phyloP scores from a whole-genome alignment of 2,113 vertebrate genomes.

The Halichoeres trimaculatus region DNA sequence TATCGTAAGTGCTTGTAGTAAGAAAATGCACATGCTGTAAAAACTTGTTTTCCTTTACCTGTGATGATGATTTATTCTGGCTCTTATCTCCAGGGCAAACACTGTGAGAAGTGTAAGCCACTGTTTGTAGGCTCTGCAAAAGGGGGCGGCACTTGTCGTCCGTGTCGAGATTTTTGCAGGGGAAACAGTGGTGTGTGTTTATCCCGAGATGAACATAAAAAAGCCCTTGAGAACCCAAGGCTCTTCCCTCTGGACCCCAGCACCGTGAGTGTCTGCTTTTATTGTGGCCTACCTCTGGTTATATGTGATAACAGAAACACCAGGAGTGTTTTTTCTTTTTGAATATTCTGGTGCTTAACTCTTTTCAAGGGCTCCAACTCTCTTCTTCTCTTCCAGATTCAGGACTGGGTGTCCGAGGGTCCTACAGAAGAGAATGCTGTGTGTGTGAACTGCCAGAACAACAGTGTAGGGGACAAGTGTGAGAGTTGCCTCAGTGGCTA shows the following conservation, averaged over 20 bases:
- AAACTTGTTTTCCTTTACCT: background rate
- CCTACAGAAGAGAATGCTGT: constrained; percentile 89
- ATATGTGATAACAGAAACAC: background rate
- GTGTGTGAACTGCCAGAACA: constrained; percentile 93
- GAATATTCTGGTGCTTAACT: background rate
- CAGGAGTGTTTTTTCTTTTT: background rate
- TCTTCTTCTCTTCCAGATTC: constrained; percentile 78
- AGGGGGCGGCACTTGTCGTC: constrained; percentile 88
- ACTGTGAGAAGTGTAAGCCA: constrained; percentile 92
- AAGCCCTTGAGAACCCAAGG: constrained; percentile 81
- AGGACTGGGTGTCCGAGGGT: constrained; percentile 87
- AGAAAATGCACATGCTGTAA: background rate
- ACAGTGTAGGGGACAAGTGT: constrained; percentile 91
- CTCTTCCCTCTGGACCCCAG: constrained; percentile 84
- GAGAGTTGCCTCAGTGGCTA: constrained; percentile 91
- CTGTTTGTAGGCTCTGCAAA: constrained; percentile 90
- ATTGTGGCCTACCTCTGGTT: background rate
- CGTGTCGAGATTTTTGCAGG: constrained; percentile 89
- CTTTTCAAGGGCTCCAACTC: background rate
- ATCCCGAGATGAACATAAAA: constrained; percentile 86
- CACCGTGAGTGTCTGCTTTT: constrained; percentile 73
- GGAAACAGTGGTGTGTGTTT: constrained; percentile 91
- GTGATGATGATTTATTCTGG: background rate
- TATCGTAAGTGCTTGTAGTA: constrained; percentile 71
- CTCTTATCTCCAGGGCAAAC: constrained; percentile 81